Evolutionary conservation across 2,888 invertebrate genomes (phyloP), one percentile per base, ranked within the genome.

Genomic region (Reticulitermes lucifugus): DNA sequence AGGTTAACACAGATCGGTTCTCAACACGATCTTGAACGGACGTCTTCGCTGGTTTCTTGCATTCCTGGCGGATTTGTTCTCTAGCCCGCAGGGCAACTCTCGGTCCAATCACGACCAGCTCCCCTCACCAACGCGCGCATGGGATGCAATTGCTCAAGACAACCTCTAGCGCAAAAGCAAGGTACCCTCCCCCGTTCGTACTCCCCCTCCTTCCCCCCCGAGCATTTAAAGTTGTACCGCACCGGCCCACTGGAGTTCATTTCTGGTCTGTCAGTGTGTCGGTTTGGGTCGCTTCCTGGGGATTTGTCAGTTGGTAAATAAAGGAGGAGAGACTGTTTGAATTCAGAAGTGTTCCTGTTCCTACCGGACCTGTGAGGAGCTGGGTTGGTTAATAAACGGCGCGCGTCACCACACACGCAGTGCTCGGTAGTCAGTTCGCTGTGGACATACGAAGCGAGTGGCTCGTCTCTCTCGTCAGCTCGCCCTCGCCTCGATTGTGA

Each of bases 221-320:
- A 65, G 65, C n/a, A 65, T 65, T 65, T 65, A 65, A 65, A 65
- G 65, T 65, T 65, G 65, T 25, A n/a, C n/a, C 65, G 65, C 65
- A 65, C 65, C 9, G 65, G 25, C 25, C n/a, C 65, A 25, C 65
- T 9, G 65, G 65, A 65, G 65, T 65, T 65, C 65, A 65, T 65
- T 65, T 65, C 65, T 65, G 65, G 65, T n/a, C 25, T 65, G 65
- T 65, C 65, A 65, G 65, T 65, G 65, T 65, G 25, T n/a, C n/a
- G 65, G 65, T 65, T 65, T 65, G 65, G 65, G n/a, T 65, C 25
- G 65, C 65, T n/a, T 65, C 4, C 65, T 12, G 1, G 55, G 55
- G 65, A 25, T n/a, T 25, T n/a, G 9, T 65, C 25, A 60, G 4
- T 65, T 25, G 65, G 25, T 7, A n/a, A 3, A 65, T 35, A 25